A percentile compares a stretch with the other conserved stretches of the same genome.
Evolutionary conservation across 1,140 invertebrate species (phyloP).

Genomic region (Carposina sasakii): DNA sequence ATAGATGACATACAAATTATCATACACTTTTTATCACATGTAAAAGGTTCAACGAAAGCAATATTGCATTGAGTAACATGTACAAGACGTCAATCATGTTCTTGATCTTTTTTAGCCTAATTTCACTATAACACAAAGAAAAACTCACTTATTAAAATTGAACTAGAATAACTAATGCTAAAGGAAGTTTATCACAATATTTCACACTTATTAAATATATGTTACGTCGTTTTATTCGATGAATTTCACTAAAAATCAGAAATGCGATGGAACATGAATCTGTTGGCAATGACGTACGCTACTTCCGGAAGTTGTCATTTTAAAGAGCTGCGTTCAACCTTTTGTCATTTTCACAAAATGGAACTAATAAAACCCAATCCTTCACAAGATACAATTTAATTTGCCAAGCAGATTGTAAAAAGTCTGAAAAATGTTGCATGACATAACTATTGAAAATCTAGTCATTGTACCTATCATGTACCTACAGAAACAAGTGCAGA

Average conservation of each 20-base stretch:
- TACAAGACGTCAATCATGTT: conserved; percentile 62
- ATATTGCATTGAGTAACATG: conserved; percentile 61
- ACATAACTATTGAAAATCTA: no score
- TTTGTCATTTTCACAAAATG: no score
- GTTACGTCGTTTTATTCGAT: conserved; percentile 57
- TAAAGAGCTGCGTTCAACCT: conserved; percentile 7
- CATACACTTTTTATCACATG: conserved; percentile 23
- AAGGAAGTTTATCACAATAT: conserved; percentile 61
- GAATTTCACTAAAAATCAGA: conserved; percentile 42
- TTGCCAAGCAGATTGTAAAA: no score
- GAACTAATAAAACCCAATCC: no score
- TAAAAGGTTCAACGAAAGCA: conserved; percentile 42
- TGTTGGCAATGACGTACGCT: conserved; percentile 69
- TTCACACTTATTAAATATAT: conserved; percentile 54
- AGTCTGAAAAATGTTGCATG: no score
- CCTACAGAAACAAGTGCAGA: no score
- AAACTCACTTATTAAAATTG: conserved; percentile 66
- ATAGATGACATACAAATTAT: conserved; percentile 21
- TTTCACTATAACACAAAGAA: conserved; percentile 31
- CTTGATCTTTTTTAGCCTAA: conserved; percentile 39
- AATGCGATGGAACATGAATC: conserved; percentile 51
- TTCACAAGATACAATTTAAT: no score
- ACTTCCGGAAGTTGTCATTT: conserved; percentile 53
- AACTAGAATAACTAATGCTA: conserved; percentile 65
- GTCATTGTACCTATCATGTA: no score